phyloP scores from a whole-genome alignment of 2,888 invertebrate species.

The Elegia similella region DNA sequence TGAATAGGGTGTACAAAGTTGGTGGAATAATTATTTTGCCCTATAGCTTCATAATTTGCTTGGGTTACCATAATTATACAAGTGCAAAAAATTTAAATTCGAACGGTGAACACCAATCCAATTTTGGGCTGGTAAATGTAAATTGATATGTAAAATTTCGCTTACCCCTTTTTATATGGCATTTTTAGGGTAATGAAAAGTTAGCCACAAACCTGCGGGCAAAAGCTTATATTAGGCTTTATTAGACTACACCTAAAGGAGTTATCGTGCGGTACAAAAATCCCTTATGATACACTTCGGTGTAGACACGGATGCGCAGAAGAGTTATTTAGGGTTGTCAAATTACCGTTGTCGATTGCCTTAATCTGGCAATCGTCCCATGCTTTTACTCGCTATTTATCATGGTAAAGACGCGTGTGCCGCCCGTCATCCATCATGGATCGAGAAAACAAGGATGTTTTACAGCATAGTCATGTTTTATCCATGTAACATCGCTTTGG shows the following conservation, averaged over 20 bases:
- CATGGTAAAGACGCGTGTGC: constrained; percentile 37
- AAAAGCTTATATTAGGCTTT: no score
- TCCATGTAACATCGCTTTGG: constrained; percentile 12
- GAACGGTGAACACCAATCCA: no score
- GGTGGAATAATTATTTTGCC: no score
- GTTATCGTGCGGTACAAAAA: not conserved
- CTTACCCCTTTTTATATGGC: no score
- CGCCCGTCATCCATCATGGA: constrained; percentile 41
- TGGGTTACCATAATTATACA: no score
- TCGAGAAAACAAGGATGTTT: constrained; percentile 23
- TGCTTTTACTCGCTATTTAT: constrained; percentile 47
- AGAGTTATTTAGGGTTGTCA: constrained; percentile 47
- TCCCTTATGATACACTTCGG: constrained; percentile 23
- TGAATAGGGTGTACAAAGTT: no score
- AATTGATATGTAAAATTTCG: no score
- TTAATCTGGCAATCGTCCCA: constrained; percentile 46
- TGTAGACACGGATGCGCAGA: constrained; percentile 29
- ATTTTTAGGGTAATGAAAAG: no score
- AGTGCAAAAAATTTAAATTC: no score
- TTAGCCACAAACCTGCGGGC: no score
- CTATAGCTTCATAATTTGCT: no score
- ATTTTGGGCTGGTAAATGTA: no score
- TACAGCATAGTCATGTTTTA: constrained; percentile 19
- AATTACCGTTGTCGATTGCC: constrained; percentile 50
- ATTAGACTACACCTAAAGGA: not conserved